Evolutionary conservation across 2,113 vertebrate genomes (phyloP).

Genomic region (Delphinus delphis): DNA sequence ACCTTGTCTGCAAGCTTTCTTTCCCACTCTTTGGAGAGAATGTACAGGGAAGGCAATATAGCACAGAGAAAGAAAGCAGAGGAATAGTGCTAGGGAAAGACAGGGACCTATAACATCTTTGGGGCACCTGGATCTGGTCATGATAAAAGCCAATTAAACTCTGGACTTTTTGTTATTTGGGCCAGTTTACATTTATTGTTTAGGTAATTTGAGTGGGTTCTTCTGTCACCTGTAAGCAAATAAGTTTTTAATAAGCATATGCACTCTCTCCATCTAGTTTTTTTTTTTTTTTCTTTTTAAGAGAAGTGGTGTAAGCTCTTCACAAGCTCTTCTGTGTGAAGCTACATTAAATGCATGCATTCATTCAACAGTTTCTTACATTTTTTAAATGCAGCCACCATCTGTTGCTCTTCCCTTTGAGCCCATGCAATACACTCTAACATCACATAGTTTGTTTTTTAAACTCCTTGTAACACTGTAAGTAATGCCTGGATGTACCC

Average conservation of each 20-base stretch:
- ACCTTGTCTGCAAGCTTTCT: neutral
- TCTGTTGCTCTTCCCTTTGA: neutral
- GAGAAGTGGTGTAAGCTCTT: neutral
- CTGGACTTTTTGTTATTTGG: neutral
- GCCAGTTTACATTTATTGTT: neutral
- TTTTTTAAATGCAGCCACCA: neutral
- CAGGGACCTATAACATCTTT: rapidly evolving
- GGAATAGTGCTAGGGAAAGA: neutral
- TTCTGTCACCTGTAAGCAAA: neutral
- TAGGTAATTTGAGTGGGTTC: neutral
- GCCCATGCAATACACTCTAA: neutral
- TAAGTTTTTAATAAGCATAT: neutral
- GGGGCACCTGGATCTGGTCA: neutral
- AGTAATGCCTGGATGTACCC: neutral
- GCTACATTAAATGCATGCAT: neutral
- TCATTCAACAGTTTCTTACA: neutral
- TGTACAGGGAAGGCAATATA: neutral
- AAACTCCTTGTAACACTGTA: neutral
- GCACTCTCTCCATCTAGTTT: neutral
- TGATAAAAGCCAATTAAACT: neutral
- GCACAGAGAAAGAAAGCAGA: neutral
- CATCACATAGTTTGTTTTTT: neutral
- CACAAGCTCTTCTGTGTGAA: neutral
- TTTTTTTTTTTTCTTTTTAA: neutral
- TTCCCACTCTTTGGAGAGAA: neutral